phyloP scores from a whole-genome alignment of 2,113 vertebrate genomes.

The Sarotherodon lohbergeri region DNA sequence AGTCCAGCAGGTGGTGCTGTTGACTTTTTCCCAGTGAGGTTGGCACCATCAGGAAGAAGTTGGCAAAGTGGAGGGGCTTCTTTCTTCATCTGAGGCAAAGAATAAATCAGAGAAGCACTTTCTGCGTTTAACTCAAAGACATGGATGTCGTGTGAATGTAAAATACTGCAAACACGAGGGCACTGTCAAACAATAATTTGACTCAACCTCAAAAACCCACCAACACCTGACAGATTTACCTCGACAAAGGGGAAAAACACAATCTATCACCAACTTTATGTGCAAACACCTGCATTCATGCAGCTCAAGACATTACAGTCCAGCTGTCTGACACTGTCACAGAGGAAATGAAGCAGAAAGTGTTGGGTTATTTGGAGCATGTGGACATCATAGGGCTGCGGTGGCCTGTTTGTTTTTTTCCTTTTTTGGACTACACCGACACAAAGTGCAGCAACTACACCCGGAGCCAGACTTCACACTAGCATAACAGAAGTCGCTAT shows the following conservation, averaged over 20 bases:
- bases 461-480: neutral
- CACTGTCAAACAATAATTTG: neutral
- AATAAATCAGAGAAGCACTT: neutral
- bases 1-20: neutral
- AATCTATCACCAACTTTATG: neutral
- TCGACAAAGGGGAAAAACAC: neutral
- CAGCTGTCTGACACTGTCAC: neutral
- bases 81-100: neutral
- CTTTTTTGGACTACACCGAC: neutral
- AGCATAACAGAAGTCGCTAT: neutral
- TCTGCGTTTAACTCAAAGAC: neutral
- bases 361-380: neutral
- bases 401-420: neutral
- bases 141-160: neutral
- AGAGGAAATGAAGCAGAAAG: neutral
- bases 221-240: neutral
- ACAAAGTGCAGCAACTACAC: neutral
- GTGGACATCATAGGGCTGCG: neutral
- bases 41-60: neutral
- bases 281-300: neutral
- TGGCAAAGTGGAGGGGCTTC: neutral
- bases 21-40: neutral
- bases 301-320: neutral
- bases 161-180: neutral
- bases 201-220: too few relatives aligned